Conservation (phyloP, 2,888 invertebrate species). For the Meteorus colon region DNA sequence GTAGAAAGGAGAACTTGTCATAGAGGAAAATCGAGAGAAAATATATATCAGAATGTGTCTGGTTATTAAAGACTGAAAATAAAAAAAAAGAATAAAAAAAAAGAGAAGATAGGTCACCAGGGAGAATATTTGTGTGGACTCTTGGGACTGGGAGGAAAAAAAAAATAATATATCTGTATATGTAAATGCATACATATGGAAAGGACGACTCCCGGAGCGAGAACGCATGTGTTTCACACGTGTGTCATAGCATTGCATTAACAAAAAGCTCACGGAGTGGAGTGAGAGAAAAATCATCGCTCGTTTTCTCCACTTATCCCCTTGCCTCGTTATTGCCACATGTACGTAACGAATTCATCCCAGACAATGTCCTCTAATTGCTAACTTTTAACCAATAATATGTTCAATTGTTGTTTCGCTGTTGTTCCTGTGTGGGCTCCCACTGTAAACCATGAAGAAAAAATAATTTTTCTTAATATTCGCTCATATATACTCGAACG, state of each 20-base stretch:
- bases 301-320: constrained; percentile 27
- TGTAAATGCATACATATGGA: constrained; percentile 8
- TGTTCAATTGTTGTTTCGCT: not conserved
- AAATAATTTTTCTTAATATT: not conserved
- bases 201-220: constrained; percentile 59
- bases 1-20: not conserved
- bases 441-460: not conserved
- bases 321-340: constrained; percentile 40
- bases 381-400: constrained; percentile 30
- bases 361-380: constrained; percentile 55
- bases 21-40: not conserved
- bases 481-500: constrained; percentile 22
- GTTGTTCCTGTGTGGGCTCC: not conserved
- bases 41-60: not conserved
- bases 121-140: constrained; percentile 39
- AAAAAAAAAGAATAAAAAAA: constrained; percentile 10
- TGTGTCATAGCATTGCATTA: constrained; percentile 54
- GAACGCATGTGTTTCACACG: constrained; percentile 60
- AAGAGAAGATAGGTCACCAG: constrained; percentile 28
- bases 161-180: constrained; percentile 2
- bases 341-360: constrained; percentile 38
- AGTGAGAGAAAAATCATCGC: constrained; percentile 12
- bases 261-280: constrained; percentile 47
- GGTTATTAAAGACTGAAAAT: not conserved
- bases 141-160: not conserved